A percentile compares a stretch with the other conserved stretches of the same genome.
These are phyloP conservation scores for Orientallactaga bullata DNA, from an alignment of 2,113 vertebrate species.

Conservation along the genomic window DNA sequence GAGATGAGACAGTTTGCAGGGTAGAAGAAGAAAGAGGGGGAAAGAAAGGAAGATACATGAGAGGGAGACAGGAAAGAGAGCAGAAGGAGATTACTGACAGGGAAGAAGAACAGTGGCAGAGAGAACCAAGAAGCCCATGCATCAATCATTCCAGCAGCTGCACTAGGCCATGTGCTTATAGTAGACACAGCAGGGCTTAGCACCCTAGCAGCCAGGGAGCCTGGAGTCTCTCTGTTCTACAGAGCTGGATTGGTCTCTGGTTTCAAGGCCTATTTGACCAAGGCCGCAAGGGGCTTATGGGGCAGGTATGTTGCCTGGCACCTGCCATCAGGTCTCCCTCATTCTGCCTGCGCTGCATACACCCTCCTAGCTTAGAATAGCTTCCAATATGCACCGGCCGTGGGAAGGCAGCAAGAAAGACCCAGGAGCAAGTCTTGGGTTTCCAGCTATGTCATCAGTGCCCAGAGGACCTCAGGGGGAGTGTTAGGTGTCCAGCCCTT, in stretches of 20 bases:
- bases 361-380: neutral
- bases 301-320: neutral
- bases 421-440: neutral
- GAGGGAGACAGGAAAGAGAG: neutral
- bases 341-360: neutral
- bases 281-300: neutral
- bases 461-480: neutral
- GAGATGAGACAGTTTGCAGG: no score
- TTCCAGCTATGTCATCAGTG: conserved; percentile 52
- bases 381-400: neutral
- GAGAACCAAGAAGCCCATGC: neutral
- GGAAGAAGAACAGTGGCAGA: neutral
- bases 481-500: conserved; percentile 24
- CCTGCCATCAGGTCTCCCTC: neutral
- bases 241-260: neutral
- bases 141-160: neutral
- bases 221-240: neutral
- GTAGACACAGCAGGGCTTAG: neutral
- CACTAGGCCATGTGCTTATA: rapidly evolving
- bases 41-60: neutral
- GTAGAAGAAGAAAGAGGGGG: no score
- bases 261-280: conserved; percentile 39
- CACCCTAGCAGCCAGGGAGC: neutral
- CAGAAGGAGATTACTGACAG: neutral
- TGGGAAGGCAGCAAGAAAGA: conserved; percentile 20